Conservation (phyloP, 1,140 invertebrate species). For the Leptopilina clavipes region DNA sequence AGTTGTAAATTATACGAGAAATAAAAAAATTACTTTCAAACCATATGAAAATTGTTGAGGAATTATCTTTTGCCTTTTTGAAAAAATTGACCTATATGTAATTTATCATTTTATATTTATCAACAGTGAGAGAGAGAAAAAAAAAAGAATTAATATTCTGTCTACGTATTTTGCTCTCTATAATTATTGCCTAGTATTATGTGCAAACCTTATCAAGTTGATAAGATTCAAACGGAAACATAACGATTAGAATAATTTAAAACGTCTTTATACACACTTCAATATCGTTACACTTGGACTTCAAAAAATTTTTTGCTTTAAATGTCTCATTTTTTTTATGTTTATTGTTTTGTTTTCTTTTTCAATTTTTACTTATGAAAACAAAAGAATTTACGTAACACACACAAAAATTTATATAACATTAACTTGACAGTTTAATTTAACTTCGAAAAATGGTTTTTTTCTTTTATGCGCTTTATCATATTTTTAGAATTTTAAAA, state of each 20-base stretch:
- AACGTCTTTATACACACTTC: neutral
- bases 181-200: neutral
- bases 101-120: neutral
- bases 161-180: neutral
- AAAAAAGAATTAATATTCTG: neutral
- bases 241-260: slow-evolving; percentile 20
- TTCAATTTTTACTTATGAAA: neutral
- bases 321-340: neutral
- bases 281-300: neutral
- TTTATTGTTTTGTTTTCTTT: neutral
- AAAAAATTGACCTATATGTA: neutral
- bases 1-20: neutral
- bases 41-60: neutral
- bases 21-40: neutral
- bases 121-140: neutral
- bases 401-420: neutral
- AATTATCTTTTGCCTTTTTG: neutral
- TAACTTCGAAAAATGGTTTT: neutral
- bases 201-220: neutral
- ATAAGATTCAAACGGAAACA: slow-evolving; percentile 27
- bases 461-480: too few relatives aligned
- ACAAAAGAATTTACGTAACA: slow-evolving; percentile 3
- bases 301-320: neutral
- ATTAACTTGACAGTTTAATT: neutral
- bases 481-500: too few relatives aligned